A percentile compares a stretch with the other conserved stretches of the same genome.
Conservation (phyloP, 2,797 vertebrate species). For the Chaetophractus vellerosus region DNA sequence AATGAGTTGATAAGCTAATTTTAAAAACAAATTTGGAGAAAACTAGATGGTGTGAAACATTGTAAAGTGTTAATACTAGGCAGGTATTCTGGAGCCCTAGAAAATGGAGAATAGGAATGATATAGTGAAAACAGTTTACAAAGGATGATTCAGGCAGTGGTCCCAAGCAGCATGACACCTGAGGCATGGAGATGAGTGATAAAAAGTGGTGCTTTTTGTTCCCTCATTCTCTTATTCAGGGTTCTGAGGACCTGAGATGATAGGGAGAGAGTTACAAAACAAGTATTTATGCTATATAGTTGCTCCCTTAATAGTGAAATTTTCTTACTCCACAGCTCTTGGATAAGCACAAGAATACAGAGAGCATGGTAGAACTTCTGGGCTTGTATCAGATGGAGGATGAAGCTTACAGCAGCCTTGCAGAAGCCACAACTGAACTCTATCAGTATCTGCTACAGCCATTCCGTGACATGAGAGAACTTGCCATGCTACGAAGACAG, state of each 20-base stretch:
- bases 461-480: slow-evolving; percentile 98
- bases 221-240: background rate
- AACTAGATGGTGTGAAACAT: background rate
- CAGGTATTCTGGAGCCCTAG: background rate
- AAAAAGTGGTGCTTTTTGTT: background rate
- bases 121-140: background rate
- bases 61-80: background rate
- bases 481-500: slow-evolving; percentile 97
- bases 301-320: slow-evolving; percentile 42
- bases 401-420: slow-evolving; percentile 94
- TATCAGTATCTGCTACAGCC: slow-evolving; percentile 99
- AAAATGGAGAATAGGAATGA: background rate
- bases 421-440: slow-evolving; percentile 97
- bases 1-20: background rate
- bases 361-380: slow-evolving; percentile 98
- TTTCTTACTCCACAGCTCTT: slow-evolving; percentile 91
- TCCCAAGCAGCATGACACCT: background rate
- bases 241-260: background rate
- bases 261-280: background rate
- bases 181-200: background rate
- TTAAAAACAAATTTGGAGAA: background rate
- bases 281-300: slow-evolving; percentile 29
- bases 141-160: background rate
- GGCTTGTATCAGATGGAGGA: slow-evolving; percentile 97
- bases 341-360: slow-evolving; percentile 95